Conservation (phyloP, 2,888 invertebrate species). For the Bimastos eiseni region DNA sequence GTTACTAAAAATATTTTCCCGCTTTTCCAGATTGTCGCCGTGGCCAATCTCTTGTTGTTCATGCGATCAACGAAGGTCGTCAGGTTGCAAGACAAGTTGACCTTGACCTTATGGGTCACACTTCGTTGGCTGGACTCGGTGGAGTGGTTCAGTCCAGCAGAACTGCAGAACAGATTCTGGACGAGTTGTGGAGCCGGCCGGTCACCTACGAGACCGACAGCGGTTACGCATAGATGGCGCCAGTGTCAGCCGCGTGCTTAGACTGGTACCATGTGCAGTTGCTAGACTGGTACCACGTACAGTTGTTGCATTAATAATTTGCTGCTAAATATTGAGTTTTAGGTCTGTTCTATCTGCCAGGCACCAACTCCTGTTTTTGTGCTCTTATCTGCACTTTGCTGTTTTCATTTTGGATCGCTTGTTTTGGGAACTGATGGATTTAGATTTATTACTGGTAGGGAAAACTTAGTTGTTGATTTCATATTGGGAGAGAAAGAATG, state of each 20-base stretch:
- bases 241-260: neutral
- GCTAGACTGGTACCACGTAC: neutral
- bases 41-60: conserved; percentile 97
- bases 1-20: neutral
- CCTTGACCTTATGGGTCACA: conserved; percentile 74
- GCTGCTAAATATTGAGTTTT: neutral
- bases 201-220: conserved; percentile 36
- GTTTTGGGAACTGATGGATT: neutral
- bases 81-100: conserved; percentile 95
- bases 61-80: conserved; percentile 97
- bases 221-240: neutral
- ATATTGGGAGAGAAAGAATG: neutral
- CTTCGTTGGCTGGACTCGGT: conserved; percentile 87
- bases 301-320: neutral
- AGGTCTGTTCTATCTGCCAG: neutral
- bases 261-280: neutral
- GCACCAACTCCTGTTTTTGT: neutral
- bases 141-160: conserved; percentile 68
- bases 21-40: conserved; percentile 84
- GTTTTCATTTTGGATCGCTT: neutral
- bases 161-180: conserved; percentile 36
- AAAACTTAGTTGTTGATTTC: neutral
- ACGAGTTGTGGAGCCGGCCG: conserved; percentile 36
- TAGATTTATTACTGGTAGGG: neutral
- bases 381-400: neutral